Evolutionary conservation across 1,140 invertebrate species (phyloP), one percentile per base, ranked within the genome.

Genomic region (Dysdera silvatica): DNA sequence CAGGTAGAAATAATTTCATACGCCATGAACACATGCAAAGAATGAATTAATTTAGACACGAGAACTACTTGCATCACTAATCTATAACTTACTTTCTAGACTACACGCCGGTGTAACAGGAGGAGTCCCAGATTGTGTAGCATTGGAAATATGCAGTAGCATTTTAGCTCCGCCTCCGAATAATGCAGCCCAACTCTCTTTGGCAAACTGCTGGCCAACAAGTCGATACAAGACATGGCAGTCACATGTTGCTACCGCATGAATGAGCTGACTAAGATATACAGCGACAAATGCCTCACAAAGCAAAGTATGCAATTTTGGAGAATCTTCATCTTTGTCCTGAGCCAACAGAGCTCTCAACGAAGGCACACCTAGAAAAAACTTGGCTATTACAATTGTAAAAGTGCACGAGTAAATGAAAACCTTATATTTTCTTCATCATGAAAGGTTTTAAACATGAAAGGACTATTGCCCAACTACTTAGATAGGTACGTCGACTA

Each of bases 101-200:
- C 32, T 48, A 37, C 65, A 37, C 41, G 41, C 28, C 14, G 18
- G 41, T 43, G 67, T 61, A 40, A 55, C 33, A 65, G 61, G 32
- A 0, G 61, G 56, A n/a, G 32, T 23, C 29, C 20, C 16, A 23
- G 41, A 31, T n/a, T n/a, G 56, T 26, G 66, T n/a, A 32, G 71
- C 73, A 43, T 57, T 48, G 23, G 69, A 86, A 51, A 91, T 89
- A 53, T 88, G 83, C 0, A 95, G 77, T 49, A 96, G 75, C 69
- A 92, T 88, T 70, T 95, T 91, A 5, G 92, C 89, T 28, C 95
- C 95, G 20, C 95, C 96, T 31, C 96, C 95, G 75, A 95, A 99
- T 40, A 99, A 80, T 10, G 82, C 81, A 0, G 87, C 83, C 87
- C 95, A 98, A 0, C 88, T 86, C 32, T 83, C 80, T 31, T 85